These are phyloP conservation scores for cattle (Bos taurus) DNA, from an alignment of 2,113 vertebrate genomes.

Conservation along the genomic window DNA sequence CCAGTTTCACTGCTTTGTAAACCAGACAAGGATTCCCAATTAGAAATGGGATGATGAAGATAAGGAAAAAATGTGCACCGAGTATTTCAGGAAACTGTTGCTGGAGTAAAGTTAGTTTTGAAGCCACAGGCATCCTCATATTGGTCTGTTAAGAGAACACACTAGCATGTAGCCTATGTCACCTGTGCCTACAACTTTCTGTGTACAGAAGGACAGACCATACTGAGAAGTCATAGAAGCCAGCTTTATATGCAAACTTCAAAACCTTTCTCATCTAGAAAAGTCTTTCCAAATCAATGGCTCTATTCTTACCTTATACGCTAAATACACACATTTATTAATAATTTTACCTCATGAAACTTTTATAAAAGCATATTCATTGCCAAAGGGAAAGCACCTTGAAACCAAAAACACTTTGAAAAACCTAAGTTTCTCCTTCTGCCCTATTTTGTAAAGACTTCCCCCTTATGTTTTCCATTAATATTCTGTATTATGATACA, in stretches of 20 bases:
- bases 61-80: neutral
- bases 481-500: conserved; percentile 46
- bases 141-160: neutral
- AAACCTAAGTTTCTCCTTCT: conserved; percentile 48
- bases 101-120: neutral
- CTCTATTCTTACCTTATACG: neutral
- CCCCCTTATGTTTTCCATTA: conserved; percentile 58
- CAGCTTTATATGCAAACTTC: neutral
- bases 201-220: no score
- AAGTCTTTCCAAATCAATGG: neutral
- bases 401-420: conserved; percentile 34
- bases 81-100: neutral
- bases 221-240: neutral
- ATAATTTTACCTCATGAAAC: conserved; percentile 43
- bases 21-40: neutral
- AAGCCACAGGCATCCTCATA: neutral
- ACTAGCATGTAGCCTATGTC: neutral
- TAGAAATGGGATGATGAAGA: neutral
- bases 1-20: neutral
- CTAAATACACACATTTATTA: neutral
- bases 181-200: neutral
- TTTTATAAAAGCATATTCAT: conserved; percentile 42
- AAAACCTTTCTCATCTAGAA: neutral
- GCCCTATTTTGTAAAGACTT: conserved; percentile 37
- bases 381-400: conserved; percentile 54